Evolutionary conservation across 2,113 vertebrate genomes (phyloP).

Genomic region (Oostethus manadensis): DNA sequence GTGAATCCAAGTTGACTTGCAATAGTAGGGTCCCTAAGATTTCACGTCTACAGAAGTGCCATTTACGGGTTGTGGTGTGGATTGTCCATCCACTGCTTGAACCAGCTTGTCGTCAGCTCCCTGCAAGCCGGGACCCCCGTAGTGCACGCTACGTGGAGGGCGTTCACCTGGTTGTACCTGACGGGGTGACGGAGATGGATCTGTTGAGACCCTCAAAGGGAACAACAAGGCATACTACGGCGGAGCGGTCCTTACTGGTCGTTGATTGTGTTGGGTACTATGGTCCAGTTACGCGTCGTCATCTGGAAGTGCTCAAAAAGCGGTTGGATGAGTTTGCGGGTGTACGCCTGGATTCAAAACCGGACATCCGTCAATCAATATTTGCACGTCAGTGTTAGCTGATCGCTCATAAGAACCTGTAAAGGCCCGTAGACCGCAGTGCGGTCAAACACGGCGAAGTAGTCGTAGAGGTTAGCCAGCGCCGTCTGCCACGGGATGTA

Average conservation of each 20-base stretch:
- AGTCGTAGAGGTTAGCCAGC: conserved; percentile 70
- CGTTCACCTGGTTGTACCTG: conserved; percentile 84
- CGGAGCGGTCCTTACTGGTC: conserved; percentile 76
- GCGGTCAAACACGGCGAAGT: conserved; percentile 88
- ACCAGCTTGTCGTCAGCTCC: conserved; percentile 39
- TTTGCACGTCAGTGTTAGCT: neutral
- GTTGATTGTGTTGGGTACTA: conserved; percentile 48
- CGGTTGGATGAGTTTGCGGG: conserved; percentile 76
- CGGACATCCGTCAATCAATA: neutral
- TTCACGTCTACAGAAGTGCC: neutral
- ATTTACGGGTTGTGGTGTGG: conserved; percentile 53
- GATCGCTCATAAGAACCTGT: conserved; percentile 65
- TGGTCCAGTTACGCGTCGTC: conserved; percentile 56
- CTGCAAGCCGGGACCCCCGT: conserved; percentile 61
- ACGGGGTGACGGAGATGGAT: neutral
- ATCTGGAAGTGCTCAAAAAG: conserved; percentile 71
- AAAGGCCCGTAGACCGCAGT: conserved; percentile 78
- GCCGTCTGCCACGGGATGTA: conserved; percentile 89
- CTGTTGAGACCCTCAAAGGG: neutral
- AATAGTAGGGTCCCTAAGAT: too few species aligned
- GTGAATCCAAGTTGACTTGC: too few species aligned
- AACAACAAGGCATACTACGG: too few species aligned
- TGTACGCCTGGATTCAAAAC: conserved; percentile 69
- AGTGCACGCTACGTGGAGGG: conserved; percentile 76
- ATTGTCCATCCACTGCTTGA: conserved; percentile 56